phyloP scores from a whole-genome alignment of 2,888 invertebrate species.

The Drosophila mettleri region DNA sequence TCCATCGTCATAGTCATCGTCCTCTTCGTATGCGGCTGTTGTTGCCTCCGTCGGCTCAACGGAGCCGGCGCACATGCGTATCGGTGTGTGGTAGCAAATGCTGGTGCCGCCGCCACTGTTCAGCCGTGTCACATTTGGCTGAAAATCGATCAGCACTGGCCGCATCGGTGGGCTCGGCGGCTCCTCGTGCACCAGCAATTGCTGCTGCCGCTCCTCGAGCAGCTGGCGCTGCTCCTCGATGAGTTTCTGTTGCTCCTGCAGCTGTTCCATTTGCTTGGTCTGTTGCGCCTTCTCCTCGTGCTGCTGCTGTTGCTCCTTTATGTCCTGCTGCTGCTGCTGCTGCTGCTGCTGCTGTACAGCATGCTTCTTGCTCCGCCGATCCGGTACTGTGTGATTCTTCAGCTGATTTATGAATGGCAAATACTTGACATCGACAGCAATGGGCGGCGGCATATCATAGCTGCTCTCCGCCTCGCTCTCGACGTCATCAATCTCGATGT shows the following conservation, averaged over 20 bases:
- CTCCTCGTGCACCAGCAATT: constrained; percentile 14
- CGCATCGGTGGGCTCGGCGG: constrained; percentile 1
- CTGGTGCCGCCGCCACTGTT: constrained; percentile 33
- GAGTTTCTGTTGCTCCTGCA: constrained; percentile 11
- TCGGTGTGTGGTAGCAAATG: constrained; percentile 56
- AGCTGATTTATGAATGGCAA: constrained; percentile 50
- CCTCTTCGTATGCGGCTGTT: neutral
- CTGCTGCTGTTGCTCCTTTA: neutral
- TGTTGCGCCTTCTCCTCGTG: neutral
- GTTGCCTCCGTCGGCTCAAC: neutral
- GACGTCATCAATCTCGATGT: neutral
- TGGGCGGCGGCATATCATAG: constrained; percentile 40
- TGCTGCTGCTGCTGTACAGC: neutral
- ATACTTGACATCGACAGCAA: constrained; percentile 53
- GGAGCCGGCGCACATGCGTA: constrained; percentile 32
- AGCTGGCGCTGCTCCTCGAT: constrained; percentile 20
- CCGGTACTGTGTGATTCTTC: constrained; percentile 33
- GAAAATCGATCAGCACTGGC: constrained; percentile 39
- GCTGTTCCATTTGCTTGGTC: constrained; percentile 4
- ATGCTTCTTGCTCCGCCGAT: neutral
- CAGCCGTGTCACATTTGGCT: constrained; percentile 41
- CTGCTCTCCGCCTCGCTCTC: neutral
- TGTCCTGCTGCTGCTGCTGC: neutral
- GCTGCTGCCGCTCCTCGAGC: constrained; percentile 14
- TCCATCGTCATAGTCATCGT: too few species aligned